phyloP scores from a whole-genome alignment of 1,140 invertebrate genomes.

The Stegodyphus dumicola region DNA sequence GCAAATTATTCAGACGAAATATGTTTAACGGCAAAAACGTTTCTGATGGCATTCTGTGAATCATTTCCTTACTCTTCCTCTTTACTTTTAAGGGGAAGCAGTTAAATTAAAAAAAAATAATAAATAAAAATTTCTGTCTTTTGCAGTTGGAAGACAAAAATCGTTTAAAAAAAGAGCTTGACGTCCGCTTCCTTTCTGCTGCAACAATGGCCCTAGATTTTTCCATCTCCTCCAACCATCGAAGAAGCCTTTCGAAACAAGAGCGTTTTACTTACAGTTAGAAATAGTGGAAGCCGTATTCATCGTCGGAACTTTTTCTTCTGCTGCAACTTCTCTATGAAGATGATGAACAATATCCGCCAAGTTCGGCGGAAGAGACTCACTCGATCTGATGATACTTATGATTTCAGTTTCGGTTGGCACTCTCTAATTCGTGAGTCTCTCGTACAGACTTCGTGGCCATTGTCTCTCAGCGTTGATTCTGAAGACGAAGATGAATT shows the following conservation, averaged over 20 bases:
- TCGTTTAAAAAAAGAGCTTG: not conserved
- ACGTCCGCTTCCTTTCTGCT: not conserved
- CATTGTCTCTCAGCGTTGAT: conserved; percentile 68
- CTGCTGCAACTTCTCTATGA: not conserved
- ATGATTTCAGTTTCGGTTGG: conserved; percentile 65
- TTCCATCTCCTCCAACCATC: not conserved
- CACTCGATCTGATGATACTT: conserved; percentile 62
- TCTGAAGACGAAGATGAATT: conserved; percentile 60
- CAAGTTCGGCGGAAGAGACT: conserved; percentile 60
- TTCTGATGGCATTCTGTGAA: too few relatives aligned
- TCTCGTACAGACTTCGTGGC: conserved; percentile 69
- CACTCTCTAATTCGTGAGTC: conserved; percentile 68
- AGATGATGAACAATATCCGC: conserved; percentile 62
- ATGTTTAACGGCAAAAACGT: too few relatives aligned
- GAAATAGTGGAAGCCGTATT: not conserved
- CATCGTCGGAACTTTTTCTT: not conserved
- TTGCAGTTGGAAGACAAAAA: too few relatives aligned
- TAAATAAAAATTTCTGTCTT: too few relatives aligned
- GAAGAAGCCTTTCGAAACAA: not conserved
- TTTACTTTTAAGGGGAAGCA: too few relatives aligned
- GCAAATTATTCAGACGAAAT: too few relatives aligned
- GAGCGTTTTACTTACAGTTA: conserved; percentile 2
- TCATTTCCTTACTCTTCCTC: too few relatives aligned
- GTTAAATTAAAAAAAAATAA: too few relatives aligned
- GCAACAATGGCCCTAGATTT: not conserved